These are phyloP conservation scores for Phenganax subtilis DNA, from an alignment of 92 coral and sea anemone genomes.

Conservation along the genomic window DNA sequence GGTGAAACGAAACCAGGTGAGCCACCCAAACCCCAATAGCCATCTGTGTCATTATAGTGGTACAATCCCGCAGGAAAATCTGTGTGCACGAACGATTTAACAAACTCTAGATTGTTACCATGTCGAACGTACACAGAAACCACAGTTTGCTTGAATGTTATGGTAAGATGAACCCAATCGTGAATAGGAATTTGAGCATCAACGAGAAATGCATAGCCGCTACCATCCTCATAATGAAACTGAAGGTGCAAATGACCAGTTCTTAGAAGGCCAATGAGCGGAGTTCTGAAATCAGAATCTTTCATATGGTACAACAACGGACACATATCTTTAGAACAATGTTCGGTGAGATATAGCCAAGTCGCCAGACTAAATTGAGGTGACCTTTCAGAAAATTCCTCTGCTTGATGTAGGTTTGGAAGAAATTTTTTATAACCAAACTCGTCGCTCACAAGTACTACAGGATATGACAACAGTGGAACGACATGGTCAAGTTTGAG, in stretches of 20 bases:
- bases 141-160: conserved; percentile 61
- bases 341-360: conserved; percentile 31
- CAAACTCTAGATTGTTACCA: conserved; percentile 56
- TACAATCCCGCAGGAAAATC: conserved; percentile 70
- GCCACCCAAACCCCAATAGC: conserved; percentile 90
- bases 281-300: conserved; percentile 11
- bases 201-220: conserved; percentile 70
- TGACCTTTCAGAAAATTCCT: conserved; percentile 1
- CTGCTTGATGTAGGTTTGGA: conserved; percentile 1
- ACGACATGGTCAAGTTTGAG: conserved; percentile 52
- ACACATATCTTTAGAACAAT: conserved; percentile 34
- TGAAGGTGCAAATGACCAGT: conserved; percentile 78
- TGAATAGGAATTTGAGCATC: conserved; percentile 58
- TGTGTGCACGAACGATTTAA: conserved; percentile 50
- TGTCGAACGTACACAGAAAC: conserved; percentile 59
- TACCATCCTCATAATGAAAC: conserved; percentile 63
- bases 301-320: conserved; percentile 26
- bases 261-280: conserved; percentile 28
- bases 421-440: conserved; percentile 62
- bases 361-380: conserved; percentile 36
- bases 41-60: conserved; percentile 77
- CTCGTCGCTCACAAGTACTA: conserved; percentile 68
- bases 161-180: conserved; percentile 74
- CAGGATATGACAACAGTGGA: conserved; percentile 65
- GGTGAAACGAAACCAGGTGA: conserved; percentile 64